Base-by-base conservation (phyloP, 2,797 vertebrate species). In the Sebastes steindachneri region DNA sequence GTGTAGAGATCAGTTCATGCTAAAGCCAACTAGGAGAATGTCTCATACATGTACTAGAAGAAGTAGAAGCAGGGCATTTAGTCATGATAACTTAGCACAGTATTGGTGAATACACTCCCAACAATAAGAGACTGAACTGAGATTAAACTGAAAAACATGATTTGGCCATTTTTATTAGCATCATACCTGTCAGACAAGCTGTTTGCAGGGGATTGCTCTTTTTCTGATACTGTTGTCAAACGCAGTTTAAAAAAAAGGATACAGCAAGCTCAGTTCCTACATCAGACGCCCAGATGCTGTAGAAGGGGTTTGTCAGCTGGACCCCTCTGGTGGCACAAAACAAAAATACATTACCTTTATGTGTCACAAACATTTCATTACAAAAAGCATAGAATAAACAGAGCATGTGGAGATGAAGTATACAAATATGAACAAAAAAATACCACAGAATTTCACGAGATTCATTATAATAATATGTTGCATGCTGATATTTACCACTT, bases 201-300 rank as follows among this genome's bases (percentile, higher is more conserved):
- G 15, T 29, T 51, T 31, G 12, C 17, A 55, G 6, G 2, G 53
- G 35, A 26, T 15, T 12, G 29, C 9, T 37, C 15, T 23, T 12
- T 17, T 55, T 3, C n/a, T 68, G 4, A 55, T 59, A 14, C 28
- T 6, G 14, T 14, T 31, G 15, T 29, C 10, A 68, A 53, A 82
- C 14, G 8, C 2, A n/a, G 21, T n/a, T 68, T 31, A 62, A 84
- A 92, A 66, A 59, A 83, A 92, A 93, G 97, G 98, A 99, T 99
- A 99, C 98, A 80, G 98, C 98, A 84, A 99, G 94, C 76, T 99
- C 97, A 0, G 98, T 98, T 77, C 99, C 98, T 5, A 99, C 95
- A 58, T 99, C 98, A 0, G 98, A 98, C 2, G 98, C 97, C 99
- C 99, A 99, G 93, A 99, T 98, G 92, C 98, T 99, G 94, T 98